Evolutionary conservation across 2,888 invertebrate species (phyloP).

Genomic region (Odontomyia ornata): DNA sequence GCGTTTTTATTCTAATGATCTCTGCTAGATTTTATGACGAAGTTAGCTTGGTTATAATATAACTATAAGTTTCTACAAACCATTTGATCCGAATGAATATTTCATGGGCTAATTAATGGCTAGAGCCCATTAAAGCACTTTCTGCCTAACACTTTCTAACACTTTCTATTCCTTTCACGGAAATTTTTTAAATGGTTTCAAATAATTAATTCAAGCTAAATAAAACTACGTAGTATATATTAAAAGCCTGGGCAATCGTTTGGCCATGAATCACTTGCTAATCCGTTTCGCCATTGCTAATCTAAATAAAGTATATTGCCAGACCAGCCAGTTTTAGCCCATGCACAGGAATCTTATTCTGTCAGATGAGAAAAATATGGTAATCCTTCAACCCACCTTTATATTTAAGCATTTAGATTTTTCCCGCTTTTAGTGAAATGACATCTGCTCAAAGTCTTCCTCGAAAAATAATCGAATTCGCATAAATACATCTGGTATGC

Average conservation of each 20-base stretch:
- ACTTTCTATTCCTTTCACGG: too few species aligned
- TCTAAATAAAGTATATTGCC: conserved; percentile 16
- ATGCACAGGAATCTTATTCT: background rate
- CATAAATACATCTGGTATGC: conserved; percentile 32
- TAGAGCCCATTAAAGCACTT: too few species aligned
- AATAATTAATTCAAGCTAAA: too few species aligned
- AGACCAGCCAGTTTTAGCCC: background rate
- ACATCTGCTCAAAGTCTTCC: conserved; percentile 19
- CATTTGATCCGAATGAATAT: too few species aligned
- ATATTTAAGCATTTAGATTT: background rate
- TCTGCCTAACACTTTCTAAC: too few species aligned
- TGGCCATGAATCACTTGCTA: too few species aligned
- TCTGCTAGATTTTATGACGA: background rate
- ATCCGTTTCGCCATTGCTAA: background rate
- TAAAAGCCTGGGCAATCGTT: too few species aligned
- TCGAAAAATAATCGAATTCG: conserved; percentile 22
- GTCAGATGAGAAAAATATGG: background rate
- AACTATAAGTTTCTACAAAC: background rate
- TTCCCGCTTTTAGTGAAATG: background rate
- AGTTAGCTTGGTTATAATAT: background rate
- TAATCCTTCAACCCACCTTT: background rate
- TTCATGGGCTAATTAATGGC: too few species aligned
- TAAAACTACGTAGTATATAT: too few species aligned
- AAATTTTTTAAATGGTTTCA: too few species aligned
- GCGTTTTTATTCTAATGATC: background rate